Evolutionary conservation across 2,888 invertebrate species (phyloP), one percentile per base, ranked within the genome.

Genomic region (Melanotus villosus): DNA sequence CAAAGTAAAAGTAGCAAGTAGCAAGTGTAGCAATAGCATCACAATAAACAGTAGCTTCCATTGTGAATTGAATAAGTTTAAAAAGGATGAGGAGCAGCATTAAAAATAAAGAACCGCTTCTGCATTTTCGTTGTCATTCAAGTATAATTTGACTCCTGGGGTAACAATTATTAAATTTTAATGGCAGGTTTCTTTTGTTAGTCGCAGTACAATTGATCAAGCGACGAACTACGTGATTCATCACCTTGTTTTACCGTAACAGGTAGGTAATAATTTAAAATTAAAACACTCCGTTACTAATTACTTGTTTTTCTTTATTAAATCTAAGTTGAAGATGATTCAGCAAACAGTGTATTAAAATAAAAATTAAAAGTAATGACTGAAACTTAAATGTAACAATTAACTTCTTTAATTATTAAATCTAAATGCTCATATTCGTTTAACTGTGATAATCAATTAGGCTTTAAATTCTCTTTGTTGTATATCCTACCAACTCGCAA

Each of bases 81-180:
- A 47, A 26, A 30, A 50, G 30, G 16, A 50, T 21, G 21, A n/a
- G 3, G 14, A 12, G 30, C 50, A 18, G 14, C 5, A 18, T 52
- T 12, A 30, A 30, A 45, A 52, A 52, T 52, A 30, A 52, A 52
- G 52, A 47, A 47, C 6, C 23, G 52, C 52, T 52, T 34, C 52
- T 52, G 52, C 52, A 18, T 30, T 34, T 52, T 52, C 52, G 32
- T 52, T 52, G 52, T 52, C 52, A 52, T 52, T 52, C 52, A 52
- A 18, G 9, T 52, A 34, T 26, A 52, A 52, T 52, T 52, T 52
- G 32, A n/a, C 52, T 52, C 52, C 52, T 34, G 52, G 52, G 52
- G 52, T 34, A 18, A 16, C 52, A 34, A 34, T 52, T 52, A 52
- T 52, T 52, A 32, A 34, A 52, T 30, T 47, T 41, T 41, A 41